These are phyloP conservation scores for Pardosa pseudoannulata DNA, from an alignment of 2,888 invertebrate genomes.

Conservation along the genomic window DNA sequence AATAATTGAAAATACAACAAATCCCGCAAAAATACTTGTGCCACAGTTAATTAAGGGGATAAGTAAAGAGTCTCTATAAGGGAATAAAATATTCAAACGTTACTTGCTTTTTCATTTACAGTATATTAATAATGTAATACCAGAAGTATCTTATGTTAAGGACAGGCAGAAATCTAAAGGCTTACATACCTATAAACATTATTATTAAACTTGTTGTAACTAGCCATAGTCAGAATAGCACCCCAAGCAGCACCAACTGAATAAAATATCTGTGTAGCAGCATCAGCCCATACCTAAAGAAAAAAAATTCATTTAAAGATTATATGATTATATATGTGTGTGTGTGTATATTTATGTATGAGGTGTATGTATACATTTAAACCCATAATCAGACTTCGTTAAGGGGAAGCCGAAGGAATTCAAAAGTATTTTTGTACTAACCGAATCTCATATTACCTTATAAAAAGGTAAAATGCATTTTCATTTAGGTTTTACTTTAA, in stretches of 20 bases:
- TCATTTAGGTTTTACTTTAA: no score
- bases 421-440: no score
- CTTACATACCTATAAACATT: slow-evolving; percentile 94
- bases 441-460: no score
- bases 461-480: no score
- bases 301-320: slow-evolving; percentile 37
- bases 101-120: not conserved
- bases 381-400: no score
- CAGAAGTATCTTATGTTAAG: no score
- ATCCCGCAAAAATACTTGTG: slow-evolving; percentile 74
- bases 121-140: no score
- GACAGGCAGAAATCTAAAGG: no score
- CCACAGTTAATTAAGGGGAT: slow-evolving; percentile 74
- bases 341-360: no score
- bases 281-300: slow-evolving; percentile 96
- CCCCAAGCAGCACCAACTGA: slow-evolving; percentile 83
- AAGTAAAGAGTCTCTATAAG: slow-evolving; percentile 72
- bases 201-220: slow-evolving; percentile 98
- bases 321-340: no score
- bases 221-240: slow-evolving; percentile 95
- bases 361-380: no score
- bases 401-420: no score
- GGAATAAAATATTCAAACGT: not conserved
- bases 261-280: slow-evolving; percentile 84
- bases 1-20: slow-evolving; percentile 75